Evolutionary conservation across 2,113 vertebrate species (phyloP), one percentile per base, ranked within the genome.

Genomic region (Etia nguti): DNA sequence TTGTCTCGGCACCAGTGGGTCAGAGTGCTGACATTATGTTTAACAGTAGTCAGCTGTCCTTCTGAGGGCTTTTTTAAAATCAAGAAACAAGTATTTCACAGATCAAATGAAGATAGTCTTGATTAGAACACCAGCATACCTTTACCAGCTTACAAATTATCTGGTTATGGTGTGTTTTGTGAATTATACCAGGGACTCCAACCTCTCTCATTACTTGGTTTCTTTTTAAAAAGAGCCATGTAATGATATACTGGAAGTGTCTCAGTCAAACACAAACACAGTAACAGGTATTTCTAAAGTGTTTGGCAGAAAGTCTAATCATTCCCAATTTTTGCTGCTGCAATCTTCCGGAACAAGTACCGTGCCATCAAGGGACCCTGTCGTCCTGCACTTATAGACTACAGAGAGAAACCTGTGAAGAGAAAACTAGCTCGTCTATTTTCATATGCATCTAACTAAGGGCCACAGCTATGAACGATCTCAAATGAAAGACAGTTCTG

Each of bases 381-480:
- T 75, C 4, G 10, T 4, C 70, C 70, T 31, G 6, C 10, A 75
- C 16, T 3, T 29, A 31, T 18, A 48, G 24, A 75, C 24, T 75
- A 29, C 16, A 50, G 70, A 75, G 16, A 75, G 18, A 52, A n/a
- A 4, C 7, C 7, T 20, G 18, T 2, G 8, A 50, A 52, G 8
- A 4, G 43, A 31, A 38, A 29, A 50, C 70, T 10, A 31, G 26
- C 70, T 20, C 6, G 1, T 75, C 43, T 50, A 18, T 0, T 75
- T 75, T 48, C 15, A 75, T 4, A 75, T 29, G 41, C 15, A 29
- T 75, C 9, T 43, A 75, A 6, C 68, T 10, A 1, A 73, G 65
- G 0, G 13, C 8, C 41, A 26, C 38, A 22, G 38, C 12, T 70
- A 3, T 0, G 38, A n/a, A 11, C n/a, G 10, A 11, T 3, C 10